phyloP scores from a whole-genome alignment of 2,888 invertebrate species.

The Hybos culiciformis region DNA sequence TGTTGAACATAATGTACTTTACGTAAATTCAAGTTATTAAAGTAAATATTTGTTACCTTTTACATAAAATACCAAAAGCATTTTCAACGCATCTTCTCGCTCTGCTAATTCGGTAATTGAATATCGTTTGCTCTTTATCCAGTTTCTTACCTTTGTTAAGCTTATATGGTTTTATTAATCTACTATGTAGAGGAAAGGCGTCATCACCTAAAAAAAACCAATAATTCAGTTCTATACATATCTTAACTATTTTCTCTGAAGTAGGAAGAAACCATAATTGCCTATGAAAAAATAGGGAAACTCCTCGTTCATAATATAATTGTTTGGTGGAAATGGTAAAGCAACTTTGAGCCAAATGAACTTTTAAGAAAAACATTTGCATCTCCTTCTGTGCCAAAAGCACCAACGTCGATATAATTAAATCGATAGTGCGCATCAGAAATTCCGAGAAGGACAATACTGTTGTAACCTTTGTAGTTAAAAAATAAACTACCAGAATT shows the following conservation, averaged over 20 bases:
- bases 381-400: not conserved
- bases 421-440: not conserved
- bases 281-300: not conserved
- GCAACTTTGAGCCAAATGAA: not conserved
- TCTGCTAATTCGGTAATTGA: slow-evolving; percentile 11
- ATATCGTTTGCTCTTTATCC: slow-evolving; percentile 6
- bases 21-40: no score
- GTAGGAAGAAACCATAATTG: no score
- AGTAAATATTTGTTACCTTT: no score
- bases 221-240: no score
- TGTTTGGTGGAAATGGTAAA: not conserved
- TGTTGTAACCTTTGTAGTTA: not conserved
- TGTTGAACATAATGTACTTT: no score
- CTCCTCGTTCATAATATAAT: not conserved
- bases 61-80: slow-evolving; percentile 15
- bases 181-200: slow-evolving; percentile 13
- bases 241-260: no score
- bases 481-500: not conserved
- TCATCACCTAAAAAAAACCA: no score
- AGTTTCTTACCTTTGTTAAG: slow-evolving; percentile 3
- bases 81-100: slow-evolving; percentile 12
- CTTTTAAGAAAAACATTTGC: not conserved
- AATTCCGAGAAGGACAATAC: not conserved
- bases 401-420: not conserved
- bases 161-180: slow-evolving; percentile 16